Conservation (phyloP, 2,113 vertebrate species). For the Psittacara wagleri region DNA sequence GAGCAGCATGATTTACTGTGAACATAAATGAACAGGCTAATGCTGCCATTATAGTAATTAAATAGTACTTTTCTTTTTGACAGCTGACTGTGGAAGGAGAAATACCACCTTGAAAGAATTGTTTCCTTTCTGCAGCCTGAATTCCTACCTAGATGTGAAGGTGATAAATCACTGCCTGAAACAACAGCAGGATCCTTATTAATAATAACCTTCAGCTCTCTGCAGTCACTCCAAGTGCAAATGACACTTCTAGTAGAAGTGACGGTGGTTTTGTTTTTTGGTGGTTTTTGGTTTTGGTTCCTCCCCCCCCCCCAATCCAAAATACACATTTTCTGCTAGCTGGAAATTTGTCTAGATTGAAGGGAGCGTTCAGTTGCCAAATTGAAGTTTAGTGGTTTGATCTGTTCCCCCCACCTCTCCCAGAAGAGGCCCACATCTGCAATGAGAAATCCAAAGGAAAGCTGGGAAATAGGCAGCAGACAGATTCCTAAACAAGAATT, state of each 20-base stretch:
- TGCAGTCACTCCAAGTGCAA: slow-evolving; percentile 14
- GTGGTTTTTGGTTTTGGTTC: too few relatives aligned
- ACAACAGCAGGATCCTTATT: slow-evolving; percentile 65
- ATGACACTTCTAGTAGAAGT: background rate
- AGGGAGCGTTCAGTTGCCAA: background rate
- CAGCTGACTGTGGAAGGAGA: background rate
- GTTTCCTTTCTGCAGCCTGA: slow-evolving; percentile 50
- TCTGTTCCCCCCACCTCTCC: background rate
- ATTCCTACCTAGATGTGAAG: slow-evolving; percentile 42
- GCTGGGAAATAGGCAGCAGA: background rate
- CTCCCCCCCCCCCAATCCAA: background rate
- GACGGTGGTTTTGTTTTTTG: background rate
- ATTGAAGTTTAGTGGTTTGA: background rate
- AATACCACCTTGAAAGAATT: slow-evolving; percentile 54
- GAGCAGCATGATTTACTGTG: slow-evolving; percentile 26
- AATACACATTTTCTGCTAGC: background rate
- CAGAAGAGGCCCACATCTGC: rapidly evolving
- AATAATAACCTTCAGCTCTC: slow-evolving; percentile 56
- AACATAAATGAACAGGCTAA: slow-evolving; percentile 2
- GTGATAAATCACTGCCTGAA: slow-evolving; percentile 69
- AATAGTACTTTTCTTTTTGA: slow-evolving; percentile 45
- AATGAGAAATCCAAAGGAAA: background rate
- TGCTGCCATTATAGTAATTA: slow-evolving; percentile 22
- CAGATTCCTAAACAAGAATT: background rate
- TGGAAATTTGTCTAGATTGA: background rate